Percentiles rank a stretch among this genome's conserved stretches.
These are phyloP conservation scores for Cyprichromis sp. DNA, from an alignment of 2,113 vertebrate species.

Conservation along the genomic window DNA sequence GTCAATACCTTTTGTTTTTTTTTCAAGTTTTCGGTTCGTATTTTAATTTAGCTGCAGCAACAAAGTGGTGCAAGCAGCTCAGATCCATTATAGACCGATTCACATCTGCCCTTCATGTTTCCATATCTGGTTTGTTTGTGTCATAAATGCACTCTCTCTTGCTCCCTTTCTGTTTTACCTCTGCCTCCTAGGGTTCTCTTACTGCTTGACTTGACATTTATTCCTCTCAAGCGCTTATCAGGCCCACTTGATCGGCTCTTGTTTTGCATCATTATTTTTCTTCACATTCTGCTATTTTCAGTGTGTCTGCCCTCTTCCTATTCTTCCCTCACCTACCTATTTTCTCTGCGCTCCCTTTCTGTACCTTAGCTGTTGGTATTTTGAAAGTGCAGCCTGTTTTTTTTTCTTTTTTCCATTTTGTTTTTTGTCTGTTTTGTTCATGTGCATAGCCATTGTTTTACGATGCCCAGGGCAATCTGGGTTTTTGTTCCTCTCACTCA, in stretches of 20 bases:
- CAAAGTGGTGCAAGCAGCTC: neutral
- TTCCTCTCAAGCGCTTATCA: constrained; percentile 41
- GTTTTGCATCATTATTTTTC: constrained; percentile 60
- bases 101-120: neutral
- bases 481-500: constrained; percentile 40
- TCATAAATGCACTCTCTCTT: neutral
- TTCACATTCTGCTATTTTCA: constrained; percentile 34
- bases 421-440: constrained; percentile 21
- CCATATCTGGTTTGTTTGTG: constrained; percentile 3
- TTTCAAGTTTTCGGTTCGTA: neutral
- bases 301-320: constrained; percentile 9
- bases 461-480: constrained; percentile 37
- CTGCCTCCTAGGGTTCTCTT: constrained; percentile 1
- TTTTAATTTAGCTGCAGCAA: neutral
- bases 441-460: constrained; percentile 41
- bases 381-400: constrained; percentile 18
- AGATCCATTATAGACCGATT: neutral
- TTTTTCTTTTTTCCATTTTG: neutral
- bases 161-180: constrained; percentile 7
- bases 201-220: constrained; percentile 48
- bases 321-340: constrained; percentile 28
- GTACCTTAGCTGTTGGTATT: constrained; percentile 30
- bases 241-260: constrained; percentile 44
- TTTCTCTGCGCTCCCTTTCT: constrained; percentile 24
- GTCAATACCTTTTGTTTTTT: neutral